Evolutionary conservation across 2,113 vertebrate genomes (phyloP), one percentile per base, ranked within the genome.

Genomic region (Leucosticte australis): DNA sequence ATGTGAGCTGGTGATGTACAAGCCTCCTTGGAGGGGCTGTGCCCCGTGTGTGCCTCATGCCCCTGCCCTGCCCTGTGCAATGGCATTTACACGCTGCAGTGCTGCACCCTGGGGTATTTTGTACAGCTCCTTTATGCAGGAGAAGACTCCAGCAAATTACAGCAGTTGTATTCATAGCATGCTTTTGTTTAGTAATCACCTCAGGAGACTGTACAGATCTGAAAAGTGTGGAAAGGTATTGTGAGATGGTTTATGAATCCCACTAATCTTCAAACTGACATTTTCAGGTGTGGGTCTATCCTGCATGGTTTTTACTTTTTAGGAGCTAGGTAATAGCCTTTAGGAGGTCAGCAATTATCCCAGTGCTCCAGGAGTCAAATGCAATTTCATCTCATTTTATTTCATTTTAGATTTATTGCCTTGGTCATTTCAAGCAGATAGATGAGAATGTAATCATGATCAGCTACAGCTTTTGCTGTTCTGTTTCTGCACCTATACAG

Each of bases 281-380:
- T 78, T 95, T 95, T 94, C 83, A 96, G 83, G 73, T 81, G 59
- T 53, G 73, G 73, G 64, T 94, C 80, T 95, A 23, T 75, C 83
- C 87, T 83, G 73, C 42, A 37, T 31, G 53, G 59, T 67, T 94
- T 92, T 94, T 74, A 92, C 84, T 89, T 92, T 96, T 95, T 83
- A 96, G 93, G 80, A 86, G 89, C 76, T 78, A 56, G 71, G 73
- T 87, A 92, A 94, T 86, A 92, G 91, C 86, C 89, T 91, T 69
- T 92, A 86, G 69, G 95, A 94, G 95, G 93, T 96, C 89, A 96
- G 91, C 83, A 95, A 96, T 94, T 92, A 96, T 91, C 69, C 95
- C 77, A 47, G 74, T 91, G 91, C 91, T 95, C 53, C 81, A 92
- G 89, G 89, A 96, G 87, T 96, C 93, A 96, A 90, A 96, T 81